Percentiles rank a stretch among this genome's conserved stretches.
phyloP scores from a whole-genome alignment of 1,140 invertebrate genomes.

The Chironomus striatipennis region DNA sequence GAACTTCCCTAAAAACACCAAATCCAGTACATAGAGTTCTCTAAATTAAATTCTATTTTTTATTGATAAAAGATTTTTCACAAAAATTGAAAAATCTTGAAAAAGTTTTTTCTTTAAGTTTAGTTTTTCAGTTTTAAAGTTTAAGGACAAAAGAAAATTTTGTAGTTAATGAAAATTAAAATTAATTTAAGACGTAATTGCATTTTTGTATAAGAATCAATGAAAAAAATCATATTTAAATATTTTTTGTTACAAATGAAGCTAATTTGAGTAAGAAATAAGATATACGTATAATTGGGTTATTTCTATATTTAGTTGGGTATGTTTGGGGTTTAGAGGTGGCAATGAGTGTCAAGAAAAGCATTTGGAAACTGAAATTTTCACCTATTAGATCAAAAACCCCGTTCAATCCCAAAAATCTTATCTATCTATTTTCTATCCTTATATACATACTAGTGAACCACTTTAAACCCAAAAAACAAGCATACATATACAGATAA shows the following conservation, averaged over 20 bases:
- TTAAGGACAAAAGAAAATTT: background rate
- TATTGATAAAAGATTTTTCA: no score
- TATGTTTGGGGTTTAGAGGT: no score
- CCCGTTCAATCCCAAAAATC: background rate
- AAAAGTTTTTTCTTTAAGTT: background rate
- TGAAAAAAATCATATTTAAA: background rate
- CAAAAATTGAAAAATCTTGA: background rate
- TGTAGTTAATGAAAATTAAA: background rate
- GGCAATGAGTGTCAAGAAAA: no score
- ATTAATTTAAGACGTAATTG: background rate
- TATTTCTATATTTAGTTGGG: no score
- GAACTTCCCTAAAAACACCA: no score
- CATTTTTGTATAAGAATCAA: background rate
- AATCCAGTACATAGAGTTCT: no score
- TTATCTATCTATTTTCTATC: background rate
- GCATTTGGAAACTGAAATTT: background rate
- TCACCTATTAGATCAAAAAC: no score
- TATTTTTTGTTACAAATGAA: background rate
- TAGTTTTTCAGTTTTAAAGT: background rate
- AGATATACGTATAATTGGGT: no score
- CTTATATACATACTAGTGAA: background rate
- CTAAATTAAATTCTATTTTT: no score
- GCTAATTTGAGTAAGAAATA: no score
- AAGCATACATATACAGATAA: background rate
- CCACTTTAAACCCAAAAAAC: background rate